phyloP scores from a whole-genome alignment of 2,113 vertebrate species.

The Conger conger region DNA sequence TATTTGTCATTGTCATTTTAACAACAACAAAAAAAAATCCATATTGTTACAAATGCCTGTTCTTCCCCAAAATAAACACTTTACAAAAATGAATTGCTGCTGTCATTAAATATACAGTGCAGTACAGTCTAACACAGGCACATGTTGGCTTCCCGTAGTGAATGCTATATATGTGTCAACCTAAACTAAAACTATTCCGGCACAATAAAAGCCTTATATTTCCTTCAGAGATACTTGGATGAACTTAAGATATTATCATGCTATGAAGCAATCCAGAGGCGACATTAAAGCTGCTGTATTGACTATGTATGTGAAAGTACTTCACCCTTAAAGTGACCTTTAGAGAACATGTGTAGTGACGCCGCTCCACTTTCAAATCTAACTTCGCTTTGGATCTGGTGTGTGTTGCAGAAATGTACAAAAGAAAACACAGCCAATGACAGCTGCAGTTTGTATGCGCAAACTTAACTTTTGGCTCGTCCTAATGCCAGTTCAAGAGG shows the following conservation, averaged over 20 bases:
- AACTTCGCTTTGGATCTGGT: not conserved
- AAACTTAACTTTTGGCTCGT: too few species aligned
- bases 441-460: not conserved
- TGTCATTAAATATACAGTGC: too few species aligned
- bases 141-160: not conserved
- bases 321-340: not conserved
- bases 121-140: too few species aligned
- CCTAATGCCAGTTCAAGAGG: not conserved
- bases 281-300: not conserved
- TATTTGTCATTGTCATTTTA: too few species aligned
- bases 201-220: not conserved
- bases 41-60: too few species aligned
- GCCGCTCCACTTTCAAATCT: not conserved
- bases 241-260: not conserved
- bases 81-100: too few species aligned
- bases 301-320: not conserved
- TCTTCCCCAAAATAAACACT: too few species aligned
- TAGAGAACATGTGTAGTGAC: not conserved
- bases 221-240: not conserved
- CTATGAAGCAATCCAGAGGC: not conserved
- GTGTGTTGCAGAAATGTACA: not conserved
- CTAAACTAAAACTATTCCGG: not conserved
- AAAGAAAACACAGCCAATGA: not conserved
- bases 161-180: not conserved
- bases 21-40: too few species aligned